phyloP scores from a whole-genome alignment of 1,140 invertebrate genomes.

The Papilio dardanus region DNA sequence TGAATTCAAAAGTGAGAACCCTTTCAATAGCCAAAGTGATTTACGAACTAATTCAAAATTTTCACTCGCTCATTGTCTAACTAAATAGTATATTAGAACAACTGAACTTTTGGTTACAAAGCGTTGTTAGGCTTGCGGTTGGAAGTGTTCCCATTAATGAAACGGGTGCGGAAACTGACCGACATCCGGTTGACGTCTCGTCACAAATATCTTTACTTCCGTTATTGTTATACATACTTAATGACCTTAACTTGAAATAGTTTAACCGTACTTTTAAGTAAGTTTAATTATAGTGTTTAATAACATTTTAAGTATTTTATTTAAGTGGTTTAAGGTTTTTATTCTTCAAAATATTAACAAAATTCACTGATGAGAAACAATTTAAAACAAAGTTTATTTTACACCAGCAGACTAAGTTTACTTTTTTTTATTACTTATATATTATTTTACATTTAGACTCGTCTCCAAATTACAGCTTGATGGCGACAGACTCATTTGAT shows the following conservation, averaged over 20 bases:
- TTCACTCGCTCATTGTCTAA: background rate
- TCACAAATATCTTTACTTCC: slow-evolving; percentile 6
- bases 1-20: no score
- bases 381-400: no score
- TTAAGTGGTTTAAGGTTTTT: no score
- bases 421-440: no score
- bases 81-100: background rate
- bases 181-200: background rate
- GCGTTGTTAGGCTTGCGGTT: background rate
- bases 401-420: no score
- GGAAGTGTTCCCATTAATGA: slow-evolving; percentile 21
- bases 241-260: background rate
- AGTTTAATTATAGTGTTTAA: background rate
- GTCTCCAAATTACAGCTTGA: no score
- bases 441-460: no score
- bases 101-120: background rate
- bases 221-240: background rate
- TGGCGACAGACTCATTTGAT: no score
- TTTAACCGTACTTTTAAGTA: background rate
- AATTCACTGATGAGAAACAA: no score
- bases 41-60: background rate
- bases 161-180: slow-evolving; percentile 13
- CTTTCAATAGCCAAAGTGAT: no score
- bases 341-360: no score
- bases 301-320: no score